Base-by-base conservation (phyloP, 2,113 vertebrate genomes). In the Erinaceus europaeus region DNA sequence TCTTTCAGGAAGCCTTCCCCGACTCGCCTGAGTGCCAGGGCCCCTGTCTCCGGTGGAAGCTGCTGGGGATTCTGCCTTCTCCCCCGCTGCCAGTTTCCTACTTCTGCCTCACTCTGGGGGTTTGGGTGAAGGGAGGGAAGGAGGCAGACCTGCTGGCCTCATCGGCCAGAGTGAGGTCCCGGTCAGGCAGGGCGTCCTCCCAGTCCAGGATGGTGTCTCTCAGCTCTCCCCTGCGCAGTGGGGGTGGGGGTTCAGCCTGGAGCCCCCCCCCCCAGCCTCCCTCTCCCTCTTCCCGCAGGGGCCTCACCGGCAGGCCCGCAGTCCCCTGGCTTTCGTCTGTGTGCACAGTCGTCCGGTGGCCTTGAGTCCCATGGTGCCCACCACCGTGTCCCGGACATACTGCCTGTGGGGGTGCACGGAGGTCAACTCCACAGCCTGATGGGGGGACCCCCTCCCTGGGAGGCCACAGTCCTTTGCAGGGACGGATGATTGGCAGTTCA, bases 351-450 rank as follows among this genome's bases (percentile, higher is more conserved):
- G 97, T 2, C 99, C 99, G 0, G 99, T 99, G 0, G 98, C 97
- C 92, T 99, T 99, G 85, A 99, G 97, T 38, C 99, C 99, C 99
- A 99, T 99, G 93, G 98, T 98, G 21, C 99, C 99, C 32, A 99
- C 99, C 0, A 99, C 98, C 0, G 97, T 93, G 3, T 99, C 98
- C 67, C 98, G 97, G 89, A 99, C 98, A 2, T 98, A 99, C 95
- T 99, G 99, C 96, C 99, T 99, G 96, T 3, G 59, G 12, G 40
- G 0, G 38, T 2, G 0, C 4, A 2, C 0, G 11, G 48, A 4
- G 34, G 73, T 68, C 1, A 50, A 61, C 46, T 48, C 27, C 25
- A 34, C 0, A 14, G 52, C 52, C 52, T 14, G 52, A 17, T 14
- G 20, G 4, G 14, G 34, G 55, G 23, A 15, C n/a, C 9, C 23